Conservation (phyloP, 2,113 vertebrate genomes). For the Tachysurus fulvidraco region DNA sequence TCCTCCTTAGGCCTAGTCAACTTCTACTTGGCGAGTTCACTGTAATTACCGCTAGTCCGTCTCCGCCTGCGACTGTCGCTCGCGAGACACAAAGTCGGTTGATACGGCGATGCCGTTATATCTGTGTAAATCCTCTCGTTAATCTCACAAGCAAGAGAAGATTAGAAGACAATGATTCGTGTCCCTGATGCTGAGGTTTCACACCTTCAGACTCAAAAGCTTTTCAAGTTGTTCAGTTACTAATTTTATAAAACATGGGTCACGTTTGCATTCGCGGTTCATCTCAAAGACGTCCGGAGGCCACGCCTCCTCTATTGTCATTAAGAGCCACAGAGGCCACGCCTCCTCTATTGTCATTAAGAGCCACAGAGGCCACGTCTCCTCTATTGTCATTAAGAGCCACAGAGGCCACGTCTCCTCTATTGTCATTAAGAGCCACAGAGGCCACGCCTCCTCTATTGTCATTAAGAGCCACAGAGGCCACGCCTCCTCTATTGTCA, state of each 20-base stretch:
- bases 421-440: background rate
- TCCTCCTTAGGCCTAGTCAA: slow-evolving; percentile 4
- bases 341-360: background rate
- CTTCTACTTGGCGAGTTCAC: slow-evolving; percentile 3
- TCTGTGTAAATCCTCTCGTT: background rate
- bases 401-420: background rate
- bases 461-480: too few species aligned
- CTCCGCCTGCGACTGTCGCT: background rate
- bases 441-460: too few species aligned
- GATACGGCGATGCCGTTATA: background rate
- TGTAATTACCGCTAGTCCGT: slow-evolving; percentile 28
- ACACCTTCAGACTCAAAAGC: background rate
- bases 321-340: background rate
- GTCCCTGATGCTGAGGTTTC: background rate
- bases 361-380: background rate
- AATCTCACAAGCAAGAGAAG: too few species aligned
- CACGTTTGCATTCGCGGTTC: background rate
- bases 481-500: too few species aligned
- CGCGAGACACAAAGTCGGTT: background rate
- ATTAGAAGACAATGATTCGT: background rate
- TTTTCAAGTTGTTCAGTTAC: background rate
- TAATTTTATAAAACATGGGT: too few species aligned
- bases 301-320: background rate
- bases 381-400: too few species aligned
- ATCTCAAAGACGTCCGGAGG: background rate